These are phyloP conservation scores for Coilia nasus DNA, from an alignment of 2,797 vertebrate species.

Conservation along the genomic window DNA sequence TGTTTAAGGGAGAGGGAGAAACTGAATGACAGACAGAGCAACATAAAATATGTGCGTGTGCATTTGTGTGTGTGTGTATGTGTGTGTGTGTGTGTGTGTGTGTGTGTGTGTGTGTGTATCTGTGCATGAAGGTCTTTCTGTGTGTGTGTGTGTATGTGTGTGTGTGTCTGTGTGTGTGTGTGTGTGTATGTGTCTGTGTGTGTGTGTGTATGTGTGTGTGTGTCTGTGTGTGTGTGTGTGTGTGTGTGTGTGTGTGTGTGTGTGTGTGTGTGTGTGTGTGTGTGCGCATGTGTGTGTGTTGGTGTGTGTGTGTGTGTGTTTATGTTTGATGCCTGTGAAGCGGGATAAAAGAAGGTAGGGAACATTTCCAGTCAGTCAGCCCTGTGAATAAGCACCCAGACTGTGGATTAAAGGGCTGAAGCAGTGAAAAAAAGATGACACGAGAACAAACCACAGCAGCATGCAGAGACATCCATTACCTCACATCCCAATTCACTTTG, in stretches of 20 bases:
- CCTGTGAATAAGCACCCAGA: conserved; percentile 59
- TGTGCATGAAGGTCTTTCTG: no score
- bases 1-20: background rate
- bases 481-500: conserved; percentile 61
- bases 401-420: conserved; percentile 65
- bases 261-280: conserved; percentile 9
- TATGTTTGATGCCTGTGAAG: conserved; percentile 39
- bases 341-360: conserved; percentile 60
- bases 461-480: conserved; percentile 62
- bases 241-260: background rate
- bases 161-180: conserved; percentile 53
- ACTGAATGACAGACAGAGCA: no score
- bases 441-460: conserved; percentile 62
- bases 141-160: no score
- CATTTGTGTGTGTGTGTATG: background rate
- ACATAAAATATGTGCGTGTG: background rate
- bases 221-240: background rate
- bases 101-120: background rate
- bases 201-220: background rate
- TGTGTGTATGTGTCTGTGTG: conserved; percentile 25
- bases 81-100: conserved; percentile 2
- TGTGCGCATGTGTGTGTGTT: background rate
- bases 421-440: conserved; percentile 53
- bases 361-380: conserved; percentile 67
- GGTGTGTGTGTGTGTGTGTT: background rate